Percentiles rank a stretch among this genome's conserved stretches.
Evolutionary conservation across 2,888 invertebrate genomes (phyloP).

Genomic region (Trichopoda pennipes): DNA sequence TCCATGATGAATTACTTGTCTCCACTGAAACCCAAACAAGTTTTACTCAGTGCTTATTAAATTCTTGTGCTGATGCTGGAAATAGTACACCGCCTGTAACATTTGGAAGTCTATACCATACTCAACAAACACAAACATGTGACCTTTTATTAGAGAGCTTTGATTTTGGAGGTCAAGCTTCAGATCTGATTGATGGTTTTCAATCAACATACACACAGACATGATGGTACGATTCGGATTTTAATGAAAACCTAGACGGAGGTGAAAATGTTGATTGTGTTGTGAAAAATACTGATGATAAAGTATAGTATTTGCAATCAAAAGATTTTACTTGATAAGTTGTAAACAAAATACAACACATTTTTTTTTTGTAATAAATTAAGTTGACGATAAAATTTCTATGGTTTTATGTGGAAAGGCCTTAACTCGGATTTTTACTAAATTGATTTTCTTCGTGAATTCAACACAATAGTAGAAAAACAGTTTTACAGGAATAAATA

Average conservation of each 20-base stretch:
- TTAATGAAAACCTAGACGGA: conserved; percentile 45
- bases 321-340: too few species aligned
- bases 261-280: conserved; percentile 6
- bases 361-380: too few species aligned
- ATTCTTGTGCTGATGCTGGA: conserved; percentile 71
- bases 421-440: too few species aligned
- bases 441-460: too few species aligned
- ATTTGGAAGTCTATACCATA: conserved; percentile 72
- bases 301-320: conserved; percentile 1
- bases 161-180: conserved; percentile 75
- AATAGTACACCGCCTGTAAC: conserved; percentile 59
- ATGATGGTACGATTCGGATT: conserved; percentile 76
- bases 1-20: conserved; percentile 82
- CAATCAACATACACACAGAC: conserved; percentile 80
- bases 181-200: conserved; percentile 75
- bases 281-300: conserved; percentile 3
- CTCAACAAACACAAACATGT: conserved; percentile 80
- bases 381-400: too few species aligned
- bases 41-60: conserved; percentile 75
- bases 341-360: too few species aligned
- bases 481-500: too few species aligned
- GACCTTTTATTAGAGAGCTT: conserved; percentile 76
- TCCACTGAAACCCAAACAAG: conserved; percentile 84
- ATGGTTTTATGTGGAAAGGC: too few species aligned
- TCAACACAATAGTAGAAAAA: too few species aligned